Base-by-base conservation (phyloP, 1,140 invertebrate species). In the Riptortus pedestris region DNA sequence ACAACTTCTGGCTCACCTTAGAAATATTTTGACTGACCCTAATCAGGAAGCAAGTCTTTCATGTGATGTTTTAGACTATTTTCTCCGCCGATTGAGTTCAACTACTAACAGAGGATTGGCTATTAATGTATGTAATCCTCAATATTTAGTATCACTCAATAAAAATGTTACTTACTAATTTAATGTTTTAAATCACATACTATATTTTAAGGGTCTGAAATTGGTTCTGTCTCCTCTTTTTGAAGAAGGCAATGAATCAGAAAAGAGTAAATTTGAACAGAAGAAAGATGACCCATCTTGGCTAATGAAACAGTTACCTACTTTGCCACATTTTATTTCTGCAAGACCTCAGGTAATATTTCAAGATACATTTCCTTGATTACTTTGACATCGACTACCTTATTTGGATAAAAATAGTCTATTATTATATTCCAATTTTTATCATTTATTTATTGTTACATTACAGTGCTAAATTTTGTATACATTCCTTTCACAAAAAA, bases 31-130 rank as follows among this genome's bases (percentile, higher is more conserved):
- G 47, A 83, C 78, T 3, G 80, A 83, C 66, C 76, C 79, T 0
- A 78, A 78, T 64, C 80, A 83, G 55, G 81, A 81, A 67, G 79
- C 80, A 51, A 78, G 79, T 62, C 79, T 79, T 16, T 78, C 78
- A 2, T 84, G 82, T 65, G 91, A 95, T 73, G 88, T 96, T 16
- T 75, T 96, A n/a, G 89, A 92, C 71, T 96, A 96, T 75, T 93
- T 97, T 72, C 79, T 96, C 65, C 78, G 90, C 65, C 77, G 93
- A 51, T 76, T 97, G 0, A 87, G 89, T 29, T 93, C 91, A 18
- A 83, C 85, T 43, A 90, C 80, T 38, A 89, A 86, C 24, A 75
- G 93, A 33, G 75, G 81, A 2, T 85, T 91, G 65, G 92, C 93
- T 4, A 85, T 89, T 16, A 83, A 82, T 73, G 79, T 80, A 71